Evolutionary conservation across 1,140 invertebrate species (phyloP), one percentile per base, ranked within the genome.

Genomic region (Zophobas atratus): DNA sequence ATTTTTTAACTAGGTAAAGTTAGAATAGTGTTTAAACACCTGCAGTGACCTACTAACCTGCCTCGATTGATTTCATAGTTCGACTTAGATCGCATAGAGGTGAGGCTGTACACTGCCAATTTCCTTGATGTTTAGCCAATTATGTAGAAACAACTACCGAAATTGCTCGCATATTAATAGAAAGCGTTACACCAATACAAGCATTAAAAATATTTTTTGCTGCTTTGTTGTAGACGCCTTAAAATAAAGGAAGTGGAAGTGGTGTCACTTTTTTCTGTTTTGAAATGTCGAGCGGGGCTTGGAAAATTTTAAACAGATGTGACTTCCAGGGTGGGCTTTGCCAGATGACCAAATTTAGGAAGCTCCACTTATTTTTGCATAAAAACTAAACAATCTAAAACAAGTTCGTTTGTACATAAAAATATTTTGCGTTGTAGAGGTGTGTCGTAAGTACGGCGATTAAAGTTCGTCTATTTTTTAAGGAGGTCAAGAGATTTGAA

Each of bases 91-190:
- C 60, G 33, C 8, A n/a, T 33, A 41, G 39, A 67, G 60, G 60
- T 67, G 60, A 60, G 36, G 6, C 35, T 67, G 38, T 67, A 67
- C 43, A 67, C 32, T 43, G 60, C 60, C 60, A 67, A 43, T 67
- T 67, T 67, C 60, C 60, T 67, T 67, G 60, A 67, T 67, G 60
- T 41, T 32, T 20, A 3, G 60, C 60, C 60, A 67, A 43, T 67
- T 67, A 67, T 35, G 35, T 57, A 20, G 55, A 57, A 57, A 57
- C 33, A 67, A 43, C 38, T 67, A 43, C 6, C 1, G 60, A 43
- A 51, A 2, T 2, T 20, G 20, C 49, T 51, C 49, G n/a, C n/a
- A 1, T 67, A 67, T 67, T 67, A 41, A 32, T 67, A 67, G 60
- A 32, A 0, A 0, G 8, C 2, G 20, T 43, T 20, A 6, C 49